These are phyloP conservation scores for Chaetodon auriga DNA, from an alignment of 2,113 vertebrate species.

Conservation along the genomic window DNA sequence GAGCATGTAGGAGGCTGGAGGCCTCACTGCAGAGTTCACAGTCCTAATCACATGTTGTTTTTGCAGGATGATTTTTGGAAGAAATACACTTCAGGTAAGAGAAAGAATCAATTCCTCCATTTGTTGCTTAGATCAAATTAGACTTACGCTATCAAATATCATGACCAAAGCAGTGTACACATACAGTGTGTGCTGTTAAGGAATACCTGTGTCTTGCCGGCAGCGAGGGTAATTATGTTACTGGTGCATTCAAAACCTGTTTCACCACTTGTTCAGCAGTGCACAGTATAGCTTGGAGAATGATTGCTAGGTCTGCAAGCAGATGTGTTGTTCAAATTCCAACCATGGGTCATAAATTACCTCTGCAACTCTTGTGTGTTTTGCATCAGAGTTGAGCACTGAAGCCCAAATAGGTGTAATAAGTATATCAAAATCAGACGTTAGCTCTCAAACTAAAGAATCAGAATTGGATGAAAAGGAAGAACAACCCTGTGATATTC, in stretches of 20 bases:
- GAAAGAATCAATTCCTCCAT: too few relatives aligned
- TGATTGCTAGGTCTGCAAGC: background rate
- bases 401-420: background rate
- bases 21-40: background rate
- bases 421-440: background rate
- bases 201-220: background rate
- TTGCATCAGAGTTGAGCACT: background rate
- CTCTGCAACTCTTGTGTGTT: background rate
- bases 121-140: background rate
- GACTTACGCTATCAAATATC: background rate
- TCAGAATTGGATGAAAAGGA: background rate
- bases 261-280: conserved; percentile 20
- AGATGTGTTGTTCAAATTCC: background rate
- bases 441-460: background rate
- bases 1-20: background rate
- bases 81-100: conserved; percentile 87
- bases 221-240: background rate
- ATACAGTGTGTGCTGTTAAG: background rate
- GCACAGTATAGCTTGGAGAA: background rate
- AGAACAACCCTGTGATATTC: background rate
- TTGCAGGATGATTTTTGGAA: conserved; percentile 91
- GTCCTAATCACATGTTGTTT: conserved; percentile 14
- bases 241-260: conserved; percentile 47
- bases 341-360: background rate
- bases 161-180: background rate